These are phyloP conservation scores for Rhyacophila brunnea DNA, from an alignment of 1,140 invertebrate species.

Conservation along the genomic window DNA sequence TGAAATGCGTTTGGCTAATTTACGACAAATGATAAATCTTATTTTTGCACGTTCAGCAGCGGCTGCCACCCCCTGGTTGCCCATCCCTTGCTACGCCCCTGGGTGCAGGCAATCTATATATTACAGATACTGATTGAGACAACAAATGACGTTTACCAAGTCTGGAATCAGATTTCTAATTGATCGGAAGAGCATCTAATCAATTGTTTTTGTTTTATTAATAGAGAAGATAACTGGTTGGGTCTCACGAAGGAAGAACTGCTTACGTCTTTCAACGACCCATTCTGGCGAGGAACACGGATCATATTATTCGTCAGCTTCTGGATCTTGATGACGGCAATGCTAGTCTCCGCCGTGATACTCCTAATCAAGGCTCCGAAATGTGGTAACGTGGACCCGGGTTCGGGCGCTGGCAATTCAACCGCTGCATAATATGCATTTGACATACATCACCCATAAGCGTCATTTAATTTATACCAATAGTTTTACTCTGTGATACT, in stretches of 20 bases:
- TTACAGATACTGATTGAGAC: no score
- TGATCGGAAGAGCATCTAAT: no score
- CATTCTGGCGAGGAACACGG: slow-evolving; percentile 22
- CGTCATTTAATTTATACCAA: background rate
- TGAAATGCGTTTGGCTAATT: no score
- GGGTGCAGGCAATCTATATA: no score
- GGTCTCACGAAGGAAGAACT: slow-evolving; percentile 21
- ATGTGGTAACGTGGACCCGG: background rate
- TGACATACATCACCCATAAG: background rate
- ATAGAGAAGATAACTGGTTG: background rate
- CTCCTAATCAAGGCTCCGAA: slow-evolving; percentile 2
- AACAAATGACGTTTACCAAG: no score
- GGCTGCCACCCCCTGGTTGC: no score
- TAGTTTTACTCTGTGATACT: background rate
- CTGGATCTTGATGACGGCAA: slow-evolving; percentile 12
- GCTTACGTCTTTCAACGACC: slow-evolving; percentile 9
- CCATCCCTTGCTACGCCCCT: no score
- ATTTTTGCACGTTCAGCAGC: no score
- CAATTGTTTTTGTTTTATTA: background rate
- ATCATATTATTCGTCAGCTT: slow-evolving; percentile 12
- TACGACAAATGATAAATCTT: no score
- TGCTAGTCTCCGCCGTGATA: slow-evolving; percentile 10
- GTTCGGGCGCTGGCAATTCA: no score
- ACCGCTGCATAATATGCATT: background rate
- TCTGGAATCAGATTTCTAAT: no score